These are phyloP conservation scores for Pluvianellus socialis DNA, from an alignment of 2,113 vertebrate genomes.

Conservation along the genomic window DNA sequence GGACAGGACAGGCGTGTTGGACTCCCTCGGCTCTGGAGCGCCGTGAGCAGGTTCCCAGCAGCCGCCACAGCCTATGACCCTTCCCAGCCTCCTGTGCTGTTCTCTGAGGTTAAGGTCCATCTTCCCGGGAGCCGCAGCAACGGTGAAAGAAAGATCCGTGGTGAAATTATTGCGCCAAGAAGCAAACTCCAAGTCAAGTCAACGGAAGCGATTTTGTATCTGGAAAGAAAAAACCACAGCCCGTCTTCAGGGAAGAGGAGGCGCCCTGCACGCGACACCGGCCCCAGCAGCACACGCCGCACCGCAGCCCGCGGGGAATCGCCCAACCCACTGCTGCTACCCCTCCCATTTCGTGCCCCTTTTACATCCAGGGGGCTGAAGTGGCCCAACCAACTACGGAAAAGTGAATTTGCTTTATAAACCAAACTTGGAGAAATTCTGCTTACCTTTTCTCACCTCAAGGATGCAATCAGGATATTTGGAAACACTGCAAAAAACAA, in stretches of 20 bases:
- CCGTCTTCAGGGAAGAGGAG: neutral
- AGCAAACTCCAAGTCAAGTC: neutral
- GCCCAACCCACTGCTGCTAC: accelerated
- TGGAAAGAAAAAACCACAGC: neutral
- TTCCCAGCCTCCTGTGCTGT: neutral
- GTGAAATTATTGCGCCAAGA: neutral
- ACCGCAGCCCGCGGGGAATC: accelerated
- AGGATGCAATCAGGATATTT: neutral
- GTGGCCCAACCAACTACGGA: neutral
- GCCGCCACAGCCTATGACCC: neutral
- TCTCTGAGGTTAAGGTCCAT: neutral
- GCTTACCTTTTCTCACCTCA: neutral
- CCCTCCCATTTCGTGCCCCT: neutral
- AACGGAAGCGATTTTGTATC: neutral
- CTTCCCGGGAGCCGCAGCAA: neutral
- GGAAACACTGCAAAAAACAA: neutral
- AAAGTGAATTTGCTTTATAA: neutral
- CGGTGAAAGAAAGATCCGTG: neutral
- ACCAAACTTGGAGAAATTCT: neutral
- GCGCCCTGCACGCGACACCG: neutral
- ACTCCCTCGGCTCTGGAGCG: neutral
- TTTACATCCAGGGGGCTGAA: neutral
- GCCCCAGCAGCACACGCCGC: accelerated
- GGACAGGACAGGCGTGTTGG: neutral
- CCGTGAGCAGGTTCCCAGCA: neutral